Percentiles rank a stretch among this genome's conserved stretches.
Evolutionary conservation across 2,113 vertebrate genomes (phyloP).

Genomic region (Siniperca knerii): DNA sequence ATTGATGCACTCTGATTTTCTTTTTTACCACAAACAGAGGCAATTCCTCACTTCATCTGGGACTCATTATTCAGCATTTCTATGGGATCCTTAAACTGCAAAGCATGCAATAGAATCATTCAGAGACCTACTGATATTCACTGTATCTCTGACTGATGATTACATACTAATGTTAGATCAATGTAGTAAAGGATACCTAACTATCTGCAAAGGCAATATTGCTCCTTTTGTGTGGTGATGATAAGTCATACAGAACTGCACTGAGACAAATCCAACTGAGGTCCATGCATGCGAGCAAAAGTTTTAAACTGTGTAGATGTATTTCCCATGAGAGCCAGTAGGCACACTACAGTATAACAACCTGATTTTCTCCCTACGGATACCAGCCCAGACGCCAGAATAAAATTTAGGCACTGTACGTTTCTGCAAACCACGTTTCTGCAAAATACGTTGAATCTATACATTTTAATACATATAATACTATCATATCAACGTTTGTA

Average conservation of each 20-base stretch:
- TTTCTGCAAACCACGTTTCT: too few relatives aligned
- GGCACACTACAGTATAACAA: background rate
- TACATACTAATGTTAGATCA: background rate
- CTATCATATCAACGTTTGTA: too few relatives aligned
- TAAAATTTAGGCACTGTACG: too few relatives aligned
- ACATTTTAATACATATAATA: too few relatives aligned
- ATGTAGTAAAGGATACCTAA: background rate
- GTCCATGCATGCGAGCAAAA: background rate
- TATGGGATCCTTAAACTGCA: background rate
- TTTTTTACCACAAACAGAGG: background rate
- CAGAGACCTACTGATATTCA: background rate
- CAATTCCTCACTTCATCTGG: background rate
- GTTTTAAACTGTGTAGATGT: conserved; percentile 4
- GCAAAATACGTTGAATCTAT: too few relatives aligned
- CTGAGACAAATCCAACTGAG: background rate
- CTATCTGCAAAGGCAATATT: background rate
- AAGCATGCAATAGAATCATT: background rate
- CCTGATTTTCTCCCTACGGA: background rate
- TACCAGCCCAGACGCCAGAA: too few relatives aligned
- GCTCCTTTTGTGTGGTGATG: background rate
- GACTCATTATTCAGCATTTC: background rate
- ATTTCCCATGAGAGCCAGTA: background rate
- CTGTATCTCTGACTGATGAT: background rate
- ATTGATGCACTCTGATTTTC: background rate
- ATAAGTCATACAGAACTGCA: background rate